Percentiles rank a stretch among this genome's conserved stretches.
Conservation (phyloP, 2,888 invertebrate genomes). For the Zygothrica quintamaculata region DNA sequence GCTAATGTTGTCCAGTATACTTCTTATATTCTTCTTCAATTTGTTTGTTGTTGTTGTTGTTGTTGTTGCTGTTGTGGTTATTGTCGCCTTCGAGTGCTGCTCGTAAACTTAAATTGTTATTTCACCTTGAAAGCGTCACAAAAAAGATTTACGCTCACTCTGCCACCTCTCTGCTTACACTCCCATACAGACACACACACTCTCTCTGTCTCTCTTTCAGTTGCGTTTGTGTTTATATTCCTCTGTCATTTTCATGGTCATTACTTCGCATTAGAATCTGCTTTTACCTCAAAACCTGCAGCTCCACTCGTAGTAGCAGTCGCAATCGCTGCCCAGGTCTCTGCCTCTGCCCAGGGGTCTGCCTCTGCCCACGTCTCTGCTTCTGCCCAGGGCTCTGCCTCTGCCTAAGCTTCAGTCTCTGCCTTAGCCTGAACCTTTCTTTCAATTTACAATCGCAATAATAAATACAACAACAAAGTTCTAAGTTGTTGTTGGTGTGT, state of each 20-base stretch:
- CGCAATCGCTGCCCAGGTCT: no score
- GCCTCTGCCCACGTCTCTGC: slow-evolving; percentile 23
- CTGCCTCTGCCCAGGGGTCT: slow-evolving; percentile 15
- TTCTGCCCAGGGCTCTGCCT: slow-evolving; percentile 16
- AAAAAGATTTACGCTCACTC: slow-evolving; percentile 72
- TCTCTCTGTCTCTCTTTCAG: not conserved
- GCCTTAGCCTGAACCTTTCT: slow-evolving; percentile 7
- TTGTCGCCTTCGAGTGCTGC: slow-evolving; percentile 51
- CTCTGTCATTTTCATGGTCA: slow-evolving; percentile 69
- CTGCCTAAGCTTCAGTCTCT: not conserved
- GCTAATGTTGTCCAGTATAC: slow-evolving; percentile 4
- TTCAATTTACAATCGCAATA: slow-evolving; percentile 45
- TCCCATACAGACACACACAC: no score
- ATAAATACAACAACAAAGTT: slow-evolving; percentile 11
- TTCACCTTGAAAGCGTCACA: slow-evolving; percentile 78
- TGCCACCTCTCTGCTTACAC: slow-evolving; percentile 44
- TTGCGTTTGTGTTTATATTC: slow-evolving; percentile 28
- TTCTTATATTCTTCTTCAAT: slow-evolving; percentile 33
- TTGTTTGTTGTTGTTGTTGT: slow-evolving; percentile 9
- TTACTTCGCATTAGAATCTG: slow-evolving; percentile 67
- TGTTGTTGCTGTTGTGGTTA: slow-evolving; percentile 22
- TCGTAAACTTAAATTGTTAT: slow-evolving; percentile 80
- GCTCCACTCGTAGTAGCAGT: no score
- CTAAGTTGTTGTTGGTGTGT: slow-evolving; percentile 14
- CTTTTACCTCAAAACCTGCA: slow-evolving; percentile 41